Evolutionary conservation across 2,113 vertebrate species (phyloP), one percentile per base, ranked within the genome.

Genomic region (Zosterops borbonicus): DNA sequence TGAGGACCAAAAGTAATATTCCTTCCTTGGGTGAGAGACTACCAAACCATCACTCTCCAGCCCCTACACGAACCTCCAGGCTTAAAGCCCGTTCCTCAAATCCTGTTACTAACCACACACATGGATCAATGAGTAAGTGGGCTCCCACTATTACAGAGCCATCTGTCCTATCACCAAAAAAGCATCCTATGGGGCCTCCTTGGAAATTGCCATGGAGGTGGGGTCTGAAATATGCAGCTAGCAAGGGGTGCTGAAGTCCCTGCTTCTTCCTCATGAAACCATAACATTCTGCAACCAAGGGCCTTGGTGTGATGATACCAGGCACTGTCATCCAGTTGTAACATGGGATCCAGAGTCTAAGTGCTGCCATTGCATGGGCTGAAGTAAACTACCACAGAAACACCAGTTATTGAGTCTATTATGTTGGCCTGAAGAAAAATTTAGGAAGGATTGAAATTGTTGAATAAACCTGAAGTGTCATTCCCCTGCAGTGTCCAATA

Each of bases 221-320:
- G 9, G 52, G 10, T 15, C 59, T 94, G 59, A 83, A 46, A 85
- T 6, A 46, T 41, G 10, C 42, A 77, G 39, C n/a, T 77, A 63
- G 23, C 7, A 76, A 53, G 84, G 24, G 9, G 20, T 23, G 17
- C 22, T 44, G 39, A 70, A 65, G 20, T 83, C 23, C 29, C 31
- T 27, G 2, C 27, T 69, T 7, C 41, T 64, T 78, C 56, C 22
- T 67, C 35, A 23, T 50, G 63, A 59, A 79, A n/a, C 24, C 5
- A 5, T 6, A 84, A 21, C 6, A 27, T 42, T 25, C 56, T 83
- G 46, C 27, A 77, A 37, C 8, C 69, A 44, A 50, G 41, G 14
- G 14, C n/a, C 27, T 87, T 53, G 70, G 52, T 0, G 0, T 50
- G 29, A 39, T 3, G 6, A 18, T 21, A 52, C 20, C 29, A 44